Conservation (phyloP, 2,888 invertebrate genomes). For the Boloria euphrosyne region DNA sequence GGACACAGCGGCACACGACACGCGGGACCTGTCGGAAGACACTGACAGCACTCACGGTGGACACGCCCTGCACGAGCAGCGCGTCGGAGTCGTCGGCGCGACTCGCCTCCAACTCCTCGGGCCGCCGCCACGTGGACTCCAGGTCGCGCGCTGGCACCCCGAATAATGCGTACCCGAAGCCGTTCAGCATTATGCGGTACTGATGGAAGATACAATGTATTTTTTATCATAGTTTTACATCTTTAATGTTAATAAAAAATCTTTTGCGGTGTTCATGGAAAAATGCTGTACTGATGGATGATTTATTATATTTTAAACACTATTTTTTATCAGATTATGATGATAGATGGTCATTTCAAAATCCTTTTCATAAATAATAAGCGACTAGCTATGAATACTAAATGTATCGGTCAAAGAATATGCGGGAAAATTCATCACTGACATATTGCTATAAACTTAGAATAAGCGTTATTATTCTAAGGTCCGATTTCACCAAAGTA, state of each 20-base stretch:
- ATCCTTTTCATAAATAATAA: no score
- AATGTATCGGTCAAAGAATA: no score
- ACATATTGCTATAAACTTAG: no score
- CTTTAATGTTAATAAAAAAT: neutral
- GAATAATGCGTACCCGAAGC: slow-evolving; percentile 90
- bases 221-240: neutral
- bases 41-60: slow-evolving; percentile 84
- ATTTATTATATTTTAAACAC: no score
- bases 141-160: slow-evolving; percentile 88
- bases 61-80: slow-evolving; percentile 83
- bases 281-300: no score
- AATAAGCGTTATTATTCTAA: no score
- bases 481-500: no score
- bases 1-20: slow-evolving; percentile 46
- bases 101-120: slow-evolving; percentile 76
- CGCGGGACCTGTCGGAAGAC: slow-evolving; percentile 51
- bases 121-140: slow-evolving; percentile 87
- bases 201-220: slow-evolving; percentile 60
- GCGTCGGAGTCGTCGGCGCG: slow-evolving; percentile 76
- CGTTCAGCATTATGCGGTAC: slow-evolving; percentile 93
- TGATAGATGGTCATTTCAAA: no score
- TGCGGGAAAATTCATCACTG: no score
- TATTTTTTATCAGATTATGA: no score
- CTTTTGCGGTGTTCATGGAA: neutral
- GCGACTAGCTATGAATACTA: no score